Evolutionary conservation across 2,797 vertebrate genomes (phyloP).

Genomic region (Choloepus didactylus): DNA sequence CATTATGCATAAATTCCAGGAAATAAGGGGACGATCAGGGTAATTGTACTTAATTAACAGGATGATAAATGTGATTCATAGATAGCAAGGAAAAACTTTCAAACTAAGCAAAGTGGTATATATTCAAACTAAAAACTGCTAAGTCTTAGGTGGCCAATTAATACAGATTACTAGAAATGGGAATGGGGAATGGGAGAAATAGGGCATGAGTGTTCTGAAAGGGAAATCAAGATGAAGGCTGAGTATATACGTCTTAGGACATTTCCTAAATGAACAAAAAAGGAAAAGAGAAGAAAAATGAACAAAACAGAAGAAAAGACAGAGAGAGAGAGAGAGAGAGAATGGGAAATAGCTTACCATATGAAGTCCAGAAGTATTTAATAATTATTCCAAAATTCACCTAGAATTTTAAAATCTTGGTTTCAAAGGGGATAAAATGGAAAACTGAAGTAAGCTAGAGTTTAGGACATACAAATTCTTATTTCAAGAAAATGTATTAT

Average conservation of each 20-base stretch:
- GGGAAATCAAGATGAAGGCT: neutral
- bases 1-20: neutral
- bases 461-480: neutral
- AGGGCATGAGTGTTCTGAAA: neutral
- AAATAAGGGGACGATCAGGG: neutral
- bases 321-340: neutral
- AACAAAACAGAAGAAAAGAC: neutral
- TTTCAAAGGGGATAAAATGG: neutral
- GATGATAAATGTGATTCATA: neutral
- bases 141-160: neutral
- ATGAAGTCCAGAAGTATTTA: neutral
- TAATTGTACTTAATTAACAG: neutral
- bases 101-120: neutral
- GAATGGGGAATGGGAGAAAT: neutral
- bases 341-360: neutral
- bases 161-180: neutral
- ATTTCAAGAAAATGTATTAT: slow-evolving; percentile 18
- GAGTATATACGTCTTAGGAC: neutral
- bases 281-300: neutral
- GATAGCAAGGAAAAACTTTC: neutral
- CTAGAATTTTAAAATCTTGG: neutral
- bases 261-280: too few relatives aligned
- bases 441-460: neutral
- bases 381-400: slow-evolving; percentile 12
- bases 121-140: neutral